Evolutionary conservation across 2,888 invertebrate genomes (phyloP).

Genomic region (Polietes domitor): DNA sequence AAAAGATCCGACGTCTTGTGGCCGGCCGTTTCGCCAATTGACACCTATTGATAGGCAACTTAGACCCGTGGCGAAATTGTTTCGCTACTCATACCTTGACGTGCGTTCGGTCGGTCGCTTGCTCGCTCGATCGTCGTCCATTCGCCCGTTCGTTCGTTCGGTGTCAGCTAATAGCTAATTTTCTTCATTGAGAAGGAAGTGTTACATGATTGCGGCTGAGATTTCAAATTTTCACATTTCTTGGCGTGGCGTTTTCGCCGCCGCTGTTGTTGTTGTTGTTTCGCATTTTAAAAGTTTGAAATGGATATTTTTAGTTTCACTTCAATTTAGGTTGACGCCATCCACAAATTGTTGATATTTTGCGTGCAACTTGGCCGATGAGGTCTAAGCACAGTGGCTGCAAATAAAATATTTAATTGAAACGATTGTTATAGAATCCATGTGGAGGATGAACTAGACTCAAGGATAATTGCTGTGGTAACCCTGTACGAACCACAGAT

Average conservation of each 20-base stretch:
- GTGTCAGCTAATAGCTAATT: conserved; percentile 23
- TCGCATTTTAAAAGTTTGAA: conserved; percentile 45
- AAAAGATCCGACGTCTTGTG: conserved; percentile 4
- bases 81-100: conserved; percentile 33
- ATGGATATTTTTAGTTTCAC: conserved; percentile 43
- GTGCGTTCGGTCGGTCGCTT: not conserved
- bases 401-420: not conserved
- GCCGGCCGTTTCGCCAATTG: conserved; percentile 32
- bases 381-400: not conserved
- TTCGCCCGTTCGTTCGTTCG: not conserved
- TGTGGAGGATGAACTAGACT: too few species aligned
- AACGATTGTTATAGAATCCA: too few species aligned
- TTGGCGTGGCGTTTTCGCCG: conserved; percentile 7
- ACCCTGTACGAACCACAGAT: too few species aligned
- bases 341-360: conserved; percentile 42
- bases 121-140: not conserved
- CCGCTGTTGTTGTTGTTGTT: conserved; percentile 1
- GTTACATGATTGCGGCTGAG: conserved; percentile 19
- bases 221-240: conserved; percentile 33
- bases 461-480: too few species aligned
- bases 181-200: conserved; percentile 43
- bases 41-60: conserved; percentile 53
- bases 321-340: conserved; percentile 66
- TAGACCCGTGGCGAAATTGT: not conserved
- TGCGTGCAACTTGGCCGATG: conserved; percentile 10